Evolutionary conservation across 92 coral and sea anemone species (phyloP), one percentile per base, ranked within the genome.

Genomic region (Micromussa lordhowensis): DNA sequence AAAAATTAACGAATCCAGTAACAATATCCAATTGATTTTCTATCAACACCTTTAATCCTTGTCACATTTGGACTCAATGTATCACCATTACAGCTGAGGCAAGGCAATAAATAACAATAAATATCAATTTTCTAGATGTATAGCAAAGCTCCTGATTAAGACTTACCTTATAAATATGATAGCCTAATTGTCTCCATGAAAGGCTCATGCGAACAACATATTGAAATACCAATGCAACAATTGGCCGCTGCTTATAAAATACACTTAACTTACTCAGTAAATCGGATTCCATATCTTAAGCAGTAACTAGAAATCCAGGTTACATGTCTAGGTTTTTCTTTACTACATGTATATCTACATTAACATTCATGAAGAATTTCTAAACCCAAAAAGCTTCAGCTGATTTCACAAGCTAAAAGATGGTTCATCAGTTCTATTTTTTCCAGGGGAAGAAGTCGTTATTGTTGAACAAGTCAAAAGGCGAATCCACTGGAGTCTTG

Each of bases 381-480:
- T 7, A 32, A 61, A 66, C 17, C 26, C n/a, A 0, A 1, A 1
- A 28, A 9, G 18, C 71, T 78, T 78, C 14, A 3, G 66, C 15
- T 26, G 13, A 79, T 16, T 79, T 54, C 17, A 13, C 28, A 21
- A n/a, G 38, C 64, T 18, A 69, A 53, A 61, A 22, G 55, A 59
- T 10, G 22, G 8, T 10, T 26, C 4, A 18, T 22, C 51, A 73
- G 29, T 17, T 73, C 35, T 35, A 77, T 36, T 86, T 64, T 35
- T 77, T 34, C 28, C 49, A 18, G 40, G 2, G 59, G 38, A 77
- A 77, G 64, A 77, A 49, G 58, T 51, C 12, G 1, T 51, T 24
- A 48, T n/a, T 35, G 19, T 63, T 48, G 29, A 86, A 77, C 89
- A 77, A 86, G 21, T 78, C 89, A 77, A 86, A 77, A 34, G 86